Percentiles rank a stretch among this genome's conserved stretches.
Evolutionary conservation across 2,113 vertebrate genomes (phyloP).

Genomic region (Ornithorhynchus anatinus): DNA sequence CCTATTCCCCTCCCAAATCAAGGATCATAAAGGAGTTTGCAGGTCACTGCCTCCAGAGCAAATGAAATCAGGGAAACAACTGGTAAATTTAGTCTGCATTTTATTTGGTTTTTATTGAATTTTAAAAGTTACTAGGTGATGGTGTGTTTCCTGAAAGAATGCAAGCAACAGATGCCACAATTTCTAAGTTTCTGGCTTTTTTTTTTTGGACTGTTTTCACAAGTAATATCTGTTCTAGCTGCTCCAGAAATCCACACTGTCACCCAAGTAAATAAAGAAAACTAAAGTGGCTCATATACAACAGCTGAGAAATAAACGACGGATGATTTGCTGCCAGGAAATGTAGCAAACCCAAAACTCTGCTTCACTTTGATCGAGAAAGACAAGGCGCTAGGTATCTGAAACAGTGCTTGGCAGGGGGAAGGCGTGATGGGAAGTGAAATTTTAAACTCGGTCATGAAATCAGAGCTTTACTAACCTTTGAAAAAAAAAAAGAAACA

Average conservation of each 20-base stretch:
- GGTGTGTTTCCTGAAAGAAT: neutral
- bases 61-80: constrained; percentile 48
- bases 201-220: constrained; percentile 12
- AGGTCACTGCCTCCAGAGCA: constrained; percentile 58
- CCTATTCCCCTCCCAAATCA: constrained; percentile 53
- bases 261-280: neutral
- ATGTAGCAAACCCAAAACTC: constrained; percentile 50
- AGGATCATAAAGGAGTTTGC: constrained; percentile 55
- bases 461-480: constrained; percentile 51
- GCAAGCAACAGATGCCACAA: neutral
- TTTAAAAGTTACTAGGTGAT: constrained; percentile 35
- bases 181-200: neutral
- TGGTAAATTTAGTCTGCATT: constrained; percentile 40
- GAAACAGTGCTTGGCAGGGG: constrained; percentile 62
- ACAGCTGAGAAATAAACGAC: neutral
- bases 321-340: constrained; percentile 46
- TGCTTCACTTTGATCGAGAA: constrained; percentile 63
- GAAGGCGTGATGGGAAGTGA: constrained; percentile 60
- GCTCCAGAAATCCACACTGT: neutral
- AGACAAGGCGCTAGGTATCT: constrained; percentile 60
- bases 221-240: neutral
- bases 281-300: neutral
- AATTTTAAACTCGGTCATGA: constrained; percentile 51
- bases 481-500: constrained; percentile 13
- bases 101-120: constrained; percentile 37